A percentile compares a stretch with the other conserved stretches of the same genome.
Conservation (phyloP, 2,797 vertebrate genomes). For the Carduelis carduelis region DNA sequence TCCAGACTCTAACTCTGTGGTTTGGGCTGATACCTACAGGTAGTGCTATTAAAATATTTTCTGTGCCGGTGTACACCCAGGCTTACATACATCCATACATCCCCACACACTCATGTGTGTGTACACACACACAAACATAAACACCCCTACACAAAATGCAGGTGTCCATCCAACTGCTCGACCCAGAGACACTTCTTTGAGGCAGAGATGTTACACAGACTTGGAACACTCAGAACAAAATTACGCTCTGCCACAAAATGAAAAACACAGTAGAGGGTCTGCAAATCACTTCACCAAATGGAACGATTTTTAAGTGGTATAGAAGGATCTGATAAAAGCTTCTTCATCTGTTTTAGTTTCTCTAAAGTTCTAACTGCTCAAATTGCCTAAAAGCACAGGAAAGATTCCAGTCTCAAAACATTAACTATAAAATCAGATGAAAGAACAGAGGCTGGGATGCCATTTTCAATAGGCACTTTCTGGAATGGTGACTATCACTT, state of each 20-base stretch:
- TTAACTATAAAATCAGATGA: neutral
- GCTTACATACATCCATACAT: neutral
- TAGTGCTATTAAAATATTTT: neutral
- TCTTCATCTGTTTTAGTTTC: neutral
- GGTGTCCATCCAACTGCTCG: neutral
- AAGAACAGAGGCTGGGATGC: neutral
- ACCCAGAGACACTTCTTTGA: neutral
- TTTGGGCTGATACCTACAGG: neutral
- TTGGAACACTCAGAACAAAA: neutral
- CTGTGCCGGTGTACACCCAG: neutral
- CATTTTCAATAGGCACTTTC: neutral
- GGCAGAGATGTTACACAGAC: neutral
- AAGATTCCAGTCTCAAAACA: neutral
- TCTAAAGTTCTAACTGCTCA: neutral
- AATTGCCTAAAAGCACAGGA: neutral
- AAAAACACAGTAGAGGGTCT: neutral
- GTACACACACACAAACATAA: neutral
- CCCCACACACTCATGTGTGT: accelerated
- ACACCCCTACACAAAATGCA: neutral
- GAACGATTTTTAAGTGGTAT: neutral
- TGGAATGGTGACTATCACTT: neutral
- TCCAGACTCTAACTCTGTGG: neutral
- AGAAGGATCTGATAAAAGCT: neutral
- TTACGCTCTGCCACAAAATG: neutral
- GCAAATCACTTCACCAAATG: constrained; percentile 10